Evolutionary conservation across 1,140 invertebrate genomes (phyloP).

Genomic region (Helicorthomorpha holstii): DNA sequence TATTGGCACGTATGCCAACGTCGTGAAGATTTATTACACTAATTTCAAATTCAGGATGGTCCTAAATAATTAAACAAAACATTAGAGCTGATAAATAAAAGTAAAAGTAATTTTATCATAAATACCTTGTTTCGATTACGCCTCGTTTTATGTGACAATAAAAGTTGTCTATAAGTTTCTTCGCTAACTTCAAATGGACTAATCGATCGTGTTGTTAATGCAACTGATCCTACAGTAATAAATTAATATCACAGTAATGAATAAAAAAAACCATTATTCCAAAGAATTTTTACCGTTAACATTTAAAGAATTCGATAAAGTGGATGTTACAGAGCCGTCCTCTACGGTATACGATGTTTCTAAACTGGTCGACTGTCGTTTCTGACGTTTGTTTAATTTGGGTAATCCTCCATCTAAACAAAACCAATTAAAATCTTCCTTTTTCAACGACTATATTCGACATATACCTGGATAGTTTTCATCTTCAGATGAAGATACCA

Average conservation of each 20-base stretch:
- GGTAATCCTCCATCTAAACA: slow-evolving; percentile 35
- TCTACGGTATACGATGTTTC: slow-evolving; percentile 32
- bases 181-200: slow-evolving; percentile 43
- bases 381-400: slow-evolving; percentile 32
- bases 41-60: slow-evolving; percentile 34
- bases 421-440: slow-evolving; percentile 5
- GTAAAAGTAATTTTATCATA: not conserved
- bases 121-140: slow-evolving; percentile 16
- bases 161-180: slow-evolving; percentile 45
- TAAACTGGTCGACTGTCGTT: slow-evolving; percentile 21
- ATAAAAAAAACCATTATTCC: not conserved
- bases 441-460: not conserved
- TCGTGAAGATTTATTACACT: slow-evolving; percentile 38
- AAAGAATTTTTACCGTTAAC: not conserved
- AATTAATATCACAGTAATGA: slow-evolving; percentile 5
- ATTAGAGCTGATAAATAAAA: not conserved
- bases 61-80: slow-evolving; percentile 17
- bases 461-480: slow-evolving; percentile 39
- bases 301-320: slow-evolving; percentile 17
- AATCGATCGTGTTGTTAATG: slow-evolving; percentile 5
- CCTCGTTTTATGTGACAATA: slow-evolving; percentile 36
- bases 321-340: slow-evolving; percentile 29
- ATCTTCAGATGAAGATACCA: slow-evolving; percentile 46
- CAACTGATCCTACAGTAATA: no score
- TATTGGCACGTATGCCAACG: slow-evolving; percentile 32